Evolutionary conservation across 2,888 invertebrate genomes (phyloP).

Genomic region (Bellardia bayeri): DNA sequence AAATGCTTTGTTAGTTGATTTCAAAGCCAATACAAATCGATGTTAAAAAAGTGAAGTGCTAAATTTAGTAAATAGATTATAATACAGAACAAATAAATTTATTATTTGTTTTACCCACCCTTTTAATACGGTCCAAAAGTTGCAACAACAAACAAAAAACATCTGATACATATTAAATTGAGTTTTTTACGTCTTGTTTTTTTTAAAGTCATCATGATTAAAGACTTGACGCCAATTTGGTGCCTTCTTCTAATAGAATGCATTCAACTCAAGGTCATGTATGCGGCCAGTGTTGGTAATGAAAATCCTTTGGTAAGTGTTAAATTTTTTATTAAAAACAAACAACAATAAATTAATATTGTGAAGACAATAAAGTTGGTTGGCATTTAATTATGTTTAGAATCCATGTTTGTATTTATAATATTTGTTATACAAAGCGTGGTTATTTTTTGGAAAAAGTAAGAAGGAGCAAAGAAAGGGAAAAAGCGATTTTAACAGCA

Average conservation of each 20-base stretch:
- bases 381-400: not conserved
- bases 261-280: slow-evolving; percentile 64
- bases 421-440: not conserved
- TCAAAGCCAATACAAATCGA: not conserved
- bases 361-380: not conserved
- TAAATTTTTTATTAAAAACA: not conserved
- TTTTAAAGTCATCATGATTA: slow-evolving; percentile 37
- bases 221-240: slow-evolving; percentile 63
- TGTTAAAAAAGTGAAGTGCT: not conserved
- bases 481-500: slow-evolving; percentile 1
- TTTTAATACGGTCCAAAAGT: not conserved
- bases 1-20: slow-evolving; percentile 49
- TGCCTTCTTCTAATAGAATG: slow-evolving; percentile 64
- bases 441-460: not conserved
- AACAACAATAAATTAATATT: not conserved
- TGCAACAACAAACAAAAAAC: slow-evolving; percentile 4
- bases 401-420: slow-evolving; percentile 16
- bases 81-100: slow-evolving; percentile 2
- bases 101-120: slow-evolving; percentile 6
- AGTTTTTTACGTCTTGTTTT: not conserved
- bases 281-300: slow-evolving; percentile 43
- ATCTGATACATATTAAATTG: not conserved
- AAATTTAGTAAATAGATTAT: slow-evolving; percentile 4
- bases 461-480: not conserved
- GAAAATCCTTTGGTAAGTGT: slow-evolving; percentile 68